A percentile compares a stretch with the other conserved stretches of the same genome.
phyloP scores from a whole-genome alignment of 1,140 invertebrate genomes.

The Aphelenchoides avenae region DNA sequence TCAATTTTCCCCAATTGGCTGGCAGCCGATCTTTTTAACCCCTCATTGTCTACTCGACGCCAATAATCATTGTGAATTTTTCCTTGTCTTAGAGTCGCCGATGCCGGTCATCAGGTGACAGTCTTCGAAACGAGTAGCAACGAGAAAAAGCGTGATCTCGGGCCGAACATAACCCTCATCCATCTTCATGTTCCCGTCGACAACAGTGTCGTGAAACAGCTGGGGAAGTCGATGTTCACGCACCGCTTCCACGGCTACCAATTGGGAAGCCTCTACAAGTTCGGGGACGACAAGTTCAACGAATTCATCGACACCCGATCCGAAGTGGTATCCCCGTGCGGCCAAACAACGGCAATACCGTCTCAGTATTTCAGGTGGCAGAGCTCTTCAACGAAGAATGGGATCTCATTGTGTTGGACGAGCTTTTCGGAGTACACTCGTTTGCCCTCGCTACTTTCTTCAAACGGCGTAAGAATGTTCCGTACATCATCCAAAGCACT shows the following conservation, averaged over 20 bases:
- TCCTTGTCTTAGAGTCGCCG: neutral
- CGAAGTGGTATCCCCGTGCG: neutral
- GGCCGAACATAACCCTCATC: constrained; percentile 22
- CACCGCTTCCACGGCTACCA: neutral
- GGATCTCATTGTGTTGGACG: constrained; percentile 20
- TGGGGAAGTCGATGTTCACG: constrained; percentile 21
- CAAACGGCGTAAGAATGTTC: constrained; percentile 16
- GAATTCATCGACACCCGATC: constrained; percentile 12
- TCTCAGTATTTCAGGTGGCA: constrained; percentile 19
- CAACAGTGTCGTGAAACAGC: constrained; percentile 3
- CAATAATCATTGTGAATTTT: neutral
- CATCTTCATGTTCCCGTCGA: constrained; percentile 25
- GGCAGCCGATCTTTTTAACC: constrained; percentile 3
- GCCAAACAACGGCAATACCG: constrained; percentile 3
- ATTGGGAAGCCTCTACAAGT: constrained; percentile 4
- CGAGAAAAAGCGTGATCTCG: constrained; percentile 28
- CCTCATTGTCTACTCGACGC: neutral
- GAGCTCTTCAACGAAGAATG: constrained; percentile 24
- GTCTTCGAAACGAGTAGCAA: constrained; percentile 27
- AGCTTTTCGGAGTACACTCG: constrained; percentile 25
- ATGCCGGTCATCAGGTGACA: constrained; percentile 27
- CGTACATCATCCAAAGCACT: constrained; percentile 25
- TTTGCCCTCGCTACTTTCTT: constrained; percentile 23
- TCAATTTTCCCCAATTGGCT: neutral
- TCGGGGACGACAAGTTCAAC: constrained; percentile 9